Evolutionary conservation across 2,797 vertebrate species (phyloP), one percentile per base, ranked within the genome.

Genomic region (Megalops cyprinoides): DNA sequence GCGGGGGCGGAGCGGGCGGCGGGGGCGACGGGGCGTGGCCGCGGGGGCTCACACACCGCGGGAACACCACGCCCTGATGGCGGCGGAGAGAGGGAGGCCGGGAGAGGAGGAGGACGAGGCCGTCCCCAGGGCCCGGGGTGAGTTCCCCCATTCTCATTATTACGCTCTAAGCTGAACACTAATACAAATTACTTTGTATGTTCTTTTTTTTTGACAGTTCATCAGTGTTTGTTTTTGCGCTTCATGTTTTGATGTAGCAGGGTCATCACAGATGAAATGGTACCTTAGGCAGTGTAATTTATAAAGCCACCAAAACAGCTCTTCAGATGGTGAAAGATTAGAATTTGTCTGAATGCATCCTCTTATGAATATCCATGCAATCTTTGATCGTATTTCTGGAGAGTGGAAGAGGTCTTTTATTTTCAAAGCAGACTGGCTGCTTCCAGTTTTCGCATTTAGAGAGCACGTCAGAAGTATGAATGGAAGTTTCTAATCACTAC

Each of bases 21-120:
- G 94, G 55, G 78, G 93, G 75, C 83, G 94, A 84, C 86, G 93
- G 84, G 79, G 88, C 78, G 15, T 95, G 94, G 94, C 90, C 87
- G 77, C 87, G 93, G 34, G 89, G 90, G 84, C 88, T 92, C 86
- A 92, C 94, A 77, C 93, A 90, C 80, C 93, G 93, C n/a, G 94
- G 94, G 76, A 93, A 95, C 89, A 93, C 94, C 81, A 94, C 92
- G 81, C 94, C 94, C 86, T 96, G 93, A 94, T 84, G 48, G 69
- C 79, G 39, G 71, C 23, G 34, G 67, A 78, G 55, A 56, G 28
- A 74, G 15, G 53, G 82, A 83, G 80, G 86, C 74, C 62, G 56
- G 42, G 80, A 62, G 79, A 84, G 77, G 81, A 86, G 65, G 78
- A 88, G 44, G 85, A 83, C 42, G 82, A 85, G 75, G 53, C 31